Evolutionary conservation across 2,888 invertebrate genomes (phyloP), one percentile per base, ranked within the genome.

Genomic region (Cantharis nigra): DNA sequence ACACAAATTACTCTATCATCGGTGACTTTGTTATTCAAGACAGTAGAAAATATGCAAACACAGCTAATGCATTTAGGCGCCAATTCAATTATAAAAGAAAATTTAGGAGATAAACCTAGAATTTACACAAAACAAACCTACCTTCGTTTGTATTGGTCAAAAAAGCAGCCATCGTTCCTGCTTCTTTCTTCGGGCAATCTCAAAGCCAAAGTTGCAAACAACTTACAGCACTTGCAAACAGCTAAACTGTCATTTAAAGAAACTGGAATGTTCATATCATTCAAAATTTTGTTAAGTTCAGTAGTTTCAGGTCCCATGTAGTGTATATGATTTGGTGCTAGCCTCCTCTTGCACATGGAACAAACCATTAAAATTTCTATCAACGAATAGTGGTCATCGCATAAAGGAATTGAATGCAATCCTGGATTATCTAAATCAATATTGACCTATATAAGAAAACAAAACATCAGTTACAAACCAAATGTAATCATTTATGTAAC

Each of bases 221-320:
- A 94, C 76, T 94, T 92, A 84, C 96, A 96, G 23, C 94, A 88
- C 89, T 96, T 96, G 89, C 96, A 96, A 65, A 96, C 92, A 71
- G 95, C 94, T 0, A 94, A 93, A 78, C 93, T 93, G 82, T 93
- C 91, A 1, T 89, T 87, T 83, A 96, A 89, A 83, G 90, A 89
- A 13, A 94, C 93, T 0, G 95, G 95, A 71, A 96, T 90, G 2
- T 92, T 91, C 81, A 93, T 92, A 62, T 90, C 90, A 11, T 88
- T 85, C 11, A 96, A 89, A 9, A 87, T 87, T n/a, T 83, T 84
- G 83, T 91, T 92, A 71, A 92, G 82, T 75, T 90, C 90, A 63
- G 85, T 87, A n/a, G 89, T 88, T 81, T 92, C 91, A 7, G 89
- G 91, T 79, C 93, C 92, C 81, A 94, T 90, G 82, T 93, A 92